phyloP scores from a whole-genome alignment of 2,113 vertebrate species.

The Scophthalmus maximus region DNA sequence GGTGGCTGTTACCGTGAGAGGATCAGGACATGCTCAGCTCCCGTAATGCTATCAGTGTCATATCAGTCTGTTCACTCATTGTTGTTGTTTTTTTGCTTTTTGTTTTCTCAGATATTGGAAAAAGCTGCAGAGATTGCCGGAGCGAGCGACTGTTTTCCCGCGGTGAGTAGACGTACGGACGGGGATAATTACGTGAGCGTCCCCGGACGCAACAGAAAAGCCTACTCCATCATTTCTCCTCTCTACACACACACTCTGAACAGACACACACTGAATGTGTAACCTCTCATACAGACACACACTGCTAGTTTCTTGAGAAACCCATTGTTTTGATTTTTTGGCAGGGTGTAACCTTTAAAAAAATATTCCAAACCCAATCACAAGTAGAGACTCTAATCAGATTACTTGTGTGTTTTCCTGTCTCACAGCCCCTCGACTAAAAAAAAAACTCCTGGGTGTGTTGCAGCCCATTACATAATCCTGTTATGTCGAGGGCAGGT shows the following conservation, averaged over 20 bases:
- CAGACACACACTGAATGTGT: slow-evolving; percentile 1
- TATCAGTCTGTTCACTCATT: neutral
- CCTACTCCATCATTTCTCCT: neutral
- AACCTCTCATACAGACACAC: slow-evolving; percentile 11
- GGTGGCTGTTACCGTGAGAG: slow-evolving; percentile 42
- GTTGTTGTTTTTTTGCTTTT: slow-evolving; percentile 15
- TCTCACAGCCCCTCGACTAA: slow-evolving; percentile 18
- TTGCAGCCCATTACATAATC: slow-evolving; percentile 56
- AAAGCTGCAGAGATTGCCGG: slow-evolving; percentile 94
- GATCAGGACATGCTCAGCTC: slow-evolving; percentile 47
- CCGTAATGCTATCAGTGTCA: slow-evolving; percentile 29
- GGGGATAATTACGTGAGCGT: neutral
- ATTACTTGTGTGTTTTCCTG: slow-evolving; percentile 54
- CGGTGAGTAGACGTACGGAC: slow-evolving; percentile 80
- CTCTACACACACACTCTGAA: neutral
- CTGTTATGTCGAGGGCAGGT: slow-evolving; percentile 53
- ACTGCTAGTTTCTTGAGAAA: slow-evolving; percentile 44
- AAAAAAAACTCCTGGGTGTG: slow-evolving; percentile 52
- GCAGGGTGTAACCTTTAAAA: slow-evolving; percentile 34
- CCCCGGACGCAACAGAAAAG: neutral
- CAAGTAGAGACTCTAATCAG: slow-evolving; percentile 44
- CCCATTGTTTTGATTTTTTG: slow-evolving; percentile 32
- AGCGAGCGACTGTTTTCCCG: slow-evolving; percentile 86
- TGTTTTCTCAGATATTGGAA: slow-evolving; percentile 90
- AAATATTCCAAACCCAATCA: slow-evolving; percentile 21